Base-by-base conservation (phyloP, 2,888 invertebrate species). In the Phorcus lineatus region DNA sequence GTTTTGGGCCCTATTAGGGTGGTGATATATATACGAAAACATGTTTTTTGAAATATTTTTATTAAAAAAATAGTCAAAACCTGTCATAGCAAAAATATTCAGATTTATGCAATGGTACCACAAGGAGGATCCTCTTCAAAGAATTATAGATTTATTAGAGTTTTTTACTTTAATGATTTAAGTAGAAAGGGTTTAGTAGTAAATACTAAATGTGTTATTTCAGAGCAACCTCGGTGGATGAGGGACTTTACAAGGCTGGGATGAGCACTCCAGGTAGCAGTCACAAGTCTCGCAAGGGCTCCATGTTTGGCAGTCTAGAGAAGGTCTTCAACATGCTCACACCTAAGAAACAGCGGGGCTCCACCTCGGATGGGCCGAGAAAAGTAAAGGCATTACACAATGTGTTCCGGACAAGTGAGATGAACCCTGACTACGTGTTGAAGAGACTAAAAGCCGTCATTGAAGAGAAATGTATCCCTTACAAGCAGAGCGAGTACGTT, bases 251-350 rank as follows among this genome's bases (percentile, higher is more conserved):
- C 85, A 88, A 88, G 54, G 87, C 89, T 24, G 90, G 91, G 80
- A 83, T 88, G 40, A 88, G 89, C 31, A 90, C 90, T 0, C 91
- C 92, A 3, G 85, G 86, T 24, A 87, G 87, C 75, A 77, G 83
- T 9, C 81, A 86, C 36, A 90, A 90, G 80, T 80, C 85, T 2
- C 94, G 95, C 79, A 95, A 95, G 88, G 88, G 87, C 2, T 89
- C 91, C 0, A 94, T 96, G 80, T 94, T 96, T 90, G 96, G 95
- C 55, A 95, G 95, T 88, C 94, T 96, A 80, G 96, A 96, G 92
- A 94, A 95, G 81, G 95, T 96, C 85, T 94, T 95, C 85, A 95
- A 95, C 86, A 95, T 96, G 89, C 93, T 96, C 55, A 96, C 96
- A 0, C 96, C 96, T 0, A 94, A 94, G 82, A 94, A 93, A 86